Conservation (phyloP, 2,888 invertebrate species). For the Drosophila testacea region DNA sequence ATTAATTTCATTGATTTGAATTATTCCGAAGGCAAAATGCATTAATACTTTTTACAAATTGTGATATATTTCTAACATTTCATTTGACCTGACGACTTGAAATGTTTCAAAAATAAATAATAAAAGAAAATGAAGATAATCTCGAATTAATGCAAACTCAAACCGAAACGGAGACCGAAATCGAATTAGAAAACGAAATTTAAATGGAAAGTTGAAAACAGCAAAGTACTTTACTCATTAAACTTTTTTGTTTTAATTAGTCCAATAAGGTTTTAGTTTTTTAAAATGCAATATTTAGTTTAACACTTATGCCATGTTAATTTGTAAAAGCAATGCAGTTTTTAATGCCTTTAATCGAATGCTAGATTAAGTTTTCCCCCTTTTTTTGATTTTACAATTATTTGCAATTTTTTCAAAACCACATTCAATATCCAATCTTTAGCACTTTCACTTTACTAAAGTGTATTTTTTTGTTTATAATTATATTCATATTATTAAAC, state of each 20-base stretch:
- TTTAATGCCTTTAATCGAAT: slow-evolving; percentile 48
- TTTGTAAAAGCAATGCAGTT: slow-evolving; percentile 71
- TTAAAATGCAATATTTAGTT: slow-evolving; percentile 74
- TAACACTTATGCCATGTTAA: slow-evolving; percentile 73
- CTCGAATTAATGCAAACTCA: slow-evolving; percentile 20
- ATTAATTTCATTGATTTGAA: slow-evolving; percentile 38
- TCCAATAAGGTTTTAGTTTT: slow-evolving; percentile 61
- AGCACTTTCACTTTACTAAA: slow-evolving; percentile 32
- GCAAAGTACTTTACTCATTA: slow-evolving; percentile 69
- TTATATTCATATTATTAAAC: slow-evolving; percentile 67
- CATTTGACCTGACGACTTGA: slow-evolving; percentile 69
- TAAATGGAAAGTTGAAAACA: slow-evolving; percentile 60
- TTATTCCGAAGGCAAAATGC: slow-evolving; percentile 68
- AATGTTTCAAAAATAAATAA: slow-evolving; percentile 64
- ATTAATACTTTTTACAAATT: slow-evolving; percentile 81
- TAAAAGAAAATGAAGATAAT: slow-evolving; percentile 31
- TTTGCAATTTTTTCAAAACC: slow-evolving; percentile 11
- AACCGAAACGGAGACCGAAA: slow-evolving; percentile 27
- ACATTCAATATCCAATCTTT: slow-evolving; percentile 19
- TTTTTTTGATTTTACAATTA: slow-evolving; percentile 23
- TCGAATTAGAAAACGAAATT: slow-evolving; percentile 21
- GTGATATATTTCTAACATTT: slow-evolving; percentile 84
- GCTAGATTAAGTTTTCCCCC: slow-evolving; percentile 38
- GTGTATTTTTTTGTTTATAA: slow-evolving; percentile 60
- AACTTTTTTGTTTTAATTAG: slow-evolving; percentile 30